A percentile compares a stretch with the other conserved stretches of the same genome.
Evolutionary conservation across 2,113 vertebrate genomes (phyloP).

Genomic region (Trichomycterus rosablanca): DNA sequence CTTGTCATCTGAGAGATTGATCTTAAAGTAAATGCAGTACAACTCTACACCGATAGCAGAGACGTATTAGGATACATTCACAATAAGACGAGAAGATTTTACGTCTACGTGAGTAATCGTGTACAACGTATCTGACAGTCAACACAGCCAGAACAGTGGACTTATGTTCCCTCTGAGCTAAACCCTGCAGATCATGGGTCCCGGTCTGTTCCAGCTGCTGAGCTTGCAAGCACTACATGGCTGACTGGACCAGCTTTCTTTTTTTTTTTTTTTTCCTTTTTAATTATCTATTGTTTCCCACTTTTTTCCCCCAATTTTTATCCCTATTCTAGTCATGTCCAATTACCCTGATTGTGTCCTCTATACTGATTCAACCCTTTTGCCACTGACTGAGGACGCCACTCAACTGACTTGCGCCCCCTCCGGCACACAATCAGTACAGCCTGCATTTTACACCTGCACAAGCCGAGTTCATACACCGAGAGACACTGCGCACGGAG

Average conservation of each 20-base stretch:
- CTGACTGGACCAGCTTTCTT: slow-evolving; percentile 22
- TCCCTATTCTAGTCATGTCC: too few relatives aligned
- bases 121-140: slow-evolving; percentile 1
- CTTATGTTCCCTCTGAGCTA: slow-evolving; percentile 6
- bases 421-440: too few relatives aligned
- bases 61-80: slow-evolving; percentile 30
- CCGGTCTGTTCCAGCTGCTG: not conserved
- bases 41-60: not conserved
- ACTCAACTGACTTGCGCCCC: too few relatives aligned
- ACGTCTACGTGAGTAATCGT: slow-evolving; percentile 31
- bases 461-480: too few relatives aligned
- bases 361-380: too few relatives aligned
- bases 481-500: too few relatives aligned
- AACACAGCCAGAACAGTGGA: slow-evolving; percentile 12
- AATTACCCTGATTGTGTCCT: too few relatives aligned
- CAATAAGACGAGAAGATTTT: slow-evolving; percentile 23
- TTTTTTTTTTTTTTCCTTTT: too few relatives aligned
- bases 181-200: slow-evolving; percentile 26
- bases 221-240: slow-evolving; percentile 1
- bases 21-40: not conserved
- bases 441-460: too few relatives aligned
- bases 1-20: not conserved
- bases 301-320: too few relatives aligned
- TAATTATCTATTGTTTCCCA: too few relatives aligned
- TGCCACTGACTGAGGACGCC: too few relatives aligned